Conservation (phyloP, 2,888 invertebrate genomes). For the Andrena flavipes region DNA sequence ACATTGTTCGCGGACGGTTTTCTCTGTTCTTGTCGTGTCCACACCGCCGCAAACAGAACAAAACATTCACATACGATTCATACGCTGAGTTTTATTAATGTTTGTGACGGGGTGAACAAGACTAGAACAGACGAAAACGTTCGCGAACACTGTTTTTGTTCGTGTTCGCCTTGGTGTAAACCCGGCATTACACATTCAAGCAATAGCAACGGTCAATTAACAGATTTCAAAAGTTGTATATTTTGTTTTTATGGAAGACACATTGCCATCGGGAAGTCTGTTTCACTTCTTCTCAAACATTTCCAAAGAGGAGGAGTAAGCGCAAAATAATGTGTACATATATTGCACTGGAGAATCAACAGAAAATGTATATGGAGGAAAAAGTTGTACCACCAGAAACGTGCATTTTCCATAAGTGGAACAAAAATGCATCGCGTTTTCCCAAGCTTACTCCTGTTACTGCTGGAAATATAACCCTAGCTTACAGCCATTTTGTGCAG, state of each 20-base stretch:
- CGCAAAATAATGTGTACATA: too few species aligned
- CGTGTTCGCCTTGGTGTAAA: too few species aligned
- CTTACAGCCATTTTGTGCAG: neutral
- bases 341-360: neutral
- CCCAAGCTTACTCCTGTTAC: neutral
- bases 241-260: neutral
- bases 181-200: neutral
- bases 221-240: neutral
- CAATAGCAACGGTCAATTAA: too few species aligned
- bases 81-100: too few species aligned
- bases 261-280: too few species aligned
- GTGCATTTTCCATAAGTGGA: neutral
- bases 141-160: too few species aligned
- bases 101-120: too few species aligned
- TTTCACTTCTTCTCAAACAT: neutral
- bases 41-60: too few species aligned
- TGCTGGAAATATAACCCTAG: neutral
- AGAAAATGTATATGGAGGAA: neutral
- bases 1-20: too few species aligned
- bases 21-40: too few species aligned
- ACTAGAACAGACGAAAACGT: too few species aligned
- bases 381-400: neutral
- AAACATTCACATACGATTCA: too few species aligned
- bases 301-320: neutral
- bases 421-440: neutral